Conservation (phyloP, 2,113 vertebrate species). For the Sceloporus tristichus region DNA sequence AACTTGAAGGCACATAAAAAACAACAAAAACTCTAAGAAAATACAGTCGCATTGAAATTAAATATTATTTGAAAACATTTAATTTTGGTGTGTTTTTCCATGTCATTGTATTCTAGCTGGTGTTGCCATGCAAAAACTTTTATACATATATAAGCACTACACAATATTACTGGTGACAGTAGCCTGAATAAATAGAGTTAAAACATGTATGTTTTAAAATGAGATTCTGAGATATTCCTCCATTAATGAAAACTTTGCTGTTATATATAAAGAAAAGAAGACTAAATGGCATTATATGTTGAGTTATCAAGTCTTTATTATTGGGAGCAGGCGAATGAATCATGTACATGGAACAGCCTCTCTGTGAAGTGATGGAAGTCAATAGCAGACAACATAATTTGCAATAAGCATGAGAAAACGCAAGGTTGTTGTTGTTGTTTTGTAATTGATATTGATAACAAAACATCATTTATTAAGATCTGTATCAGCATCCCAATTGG, state of each 20-base stretch:
- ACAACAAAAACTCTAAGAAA: no score
- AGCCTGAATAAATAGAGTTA: conserved; percentile 1
- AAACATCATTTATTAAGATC: no score
- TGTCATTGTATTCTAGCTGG: not conserved
- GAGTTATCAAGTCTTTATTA: not conserved
- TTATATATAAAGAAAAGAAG: not conserved
- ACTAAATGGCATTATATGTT: not conserved
- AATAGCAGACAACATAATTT: not conserved
- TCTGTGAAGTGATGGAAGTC: conserved; percentile 16
- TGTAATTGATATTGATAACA: no score
- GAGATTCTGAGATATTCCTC: no score
- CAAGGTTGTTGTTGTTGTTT: not conserved
- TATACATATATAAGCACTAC: not conserved
- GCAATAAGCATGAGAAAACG: conserved; percentile 25
- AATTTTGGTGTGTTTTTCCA: not conserved
- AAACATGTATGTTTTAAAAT: not conserved
- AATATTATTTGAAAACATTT: not conserved
- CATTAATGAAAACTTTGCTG: not conserved
- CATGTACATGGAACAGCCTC: not conserved
- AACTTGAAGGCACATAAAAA: no score
- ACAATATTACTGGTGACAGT: not conserved
- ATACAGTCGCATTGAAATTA: not conserved
- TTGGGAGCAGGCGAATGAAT: not conserved
- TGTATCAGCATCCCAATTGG: no score
- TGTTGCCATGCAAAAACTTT: not conserved